Percentiles rank a stretch among this genome's conserved stretches.
Evolutionary conservation across 2,888 invertebrate species (phyloP).

Genomic region (Chromoteleia sp.): DNA sequence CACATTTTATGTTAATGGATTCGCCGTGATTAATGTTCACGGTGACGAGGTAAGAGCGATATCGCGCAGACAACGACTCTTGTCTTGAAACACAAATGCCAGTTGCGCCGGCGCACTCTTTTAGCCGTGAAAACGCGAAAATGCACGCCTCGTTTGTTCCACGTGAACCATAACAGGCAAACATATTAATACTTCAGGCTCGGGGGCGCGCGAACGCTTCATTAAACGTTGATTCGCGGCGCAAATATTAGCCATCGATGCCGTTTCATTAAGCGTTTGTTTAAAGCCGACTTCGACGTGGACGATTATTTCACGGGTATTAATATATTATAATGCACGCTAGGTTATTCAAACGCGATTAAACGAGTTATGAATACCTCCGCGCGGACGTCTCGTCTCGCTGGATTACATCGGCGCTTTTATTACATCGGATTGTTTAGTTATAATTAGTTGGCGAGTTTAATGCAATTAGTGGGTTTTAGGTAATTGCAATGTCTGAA

Average conservation of each 20-base stretch:
- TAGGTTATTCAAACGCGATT: constrained; percentile 20
- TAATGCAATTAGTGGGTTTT: constrained; percentile 58
- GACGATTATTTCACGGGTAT: not conserved
- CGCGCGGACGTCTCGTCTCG: constrained; percentile 9
- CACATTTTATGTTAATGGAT: constrained; percentile 65
- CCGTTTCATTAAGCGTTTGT: constrained; percentile 10
- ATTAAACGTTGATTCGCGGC: constrained; percentile 23
- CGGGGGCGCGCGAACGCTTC: constrained; percentile 35
- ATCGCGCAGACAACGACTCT: constrained; percentile 25
- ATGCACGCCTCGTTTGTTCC: constrained; percentile 15
- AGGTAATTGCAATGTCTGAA: constrained; percentile 56
- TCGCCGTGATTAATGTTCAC: constrained; percentile 57
- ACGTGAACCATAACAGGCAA: constrained; percentile 33
- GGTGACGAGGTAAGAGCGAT: constrained; percentile 57
- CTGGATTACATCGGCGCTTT: constrained; percentile 2
- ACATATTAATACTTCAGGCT: constrained; percentile 20
- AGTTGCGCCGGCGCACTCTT: constrained; percentile 24
- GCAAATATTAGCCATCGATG: constrained; percentile 32
- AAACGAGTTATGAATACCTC: constrained; percentile 16
- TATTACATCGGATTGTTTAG: constrained; percentile 39
- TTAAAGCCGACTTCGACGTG: not conserved
- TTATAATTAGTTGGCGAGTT: constrained; percentile 52
- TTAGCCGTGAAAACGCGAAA: constrained; percentile 26
- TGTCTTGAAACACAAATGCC: constrained; percentile 50
- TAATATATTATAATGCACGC: constrained; percentile 4